These are phyloP conservation scores for Gadopsis bispinosus DNA, from an alignment of 2,797 vertebrate species.

Conservation along the genomic window DNA sequence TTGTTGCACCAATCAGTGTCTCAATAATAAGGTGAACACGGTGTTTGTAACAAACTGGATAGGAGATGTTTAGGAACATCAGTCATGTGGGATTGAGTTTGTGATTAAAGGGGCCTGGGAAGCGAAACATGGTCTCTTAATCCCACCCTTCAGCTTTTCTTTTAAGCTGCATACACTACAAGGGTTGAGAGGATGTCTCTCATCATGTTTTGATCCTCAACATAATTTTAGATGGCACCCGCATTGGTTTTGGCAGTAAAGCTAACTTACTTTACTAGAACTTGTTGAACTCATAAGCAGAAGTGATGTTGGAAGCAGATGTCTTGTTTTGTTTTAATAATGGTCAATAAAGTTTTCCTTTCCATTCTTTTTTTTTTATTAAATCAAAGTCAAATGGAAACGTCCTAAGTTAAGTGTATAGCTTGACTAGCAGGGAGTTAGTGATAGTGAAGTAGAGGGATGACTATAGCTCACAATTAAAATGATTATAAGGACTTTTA, in stretches of 20 bases:
- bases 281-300: background rate
- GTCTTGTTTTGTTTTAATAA: constrained; percentile 8
- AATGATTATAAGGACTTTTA: background rate
- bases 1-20: too few relatives aligned
- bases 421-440: background rate
- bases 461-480: background rate
- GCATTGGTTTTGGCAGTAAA: background rate
- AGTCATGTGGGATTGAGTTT: too few relatives aligned
- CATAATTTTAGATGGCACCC: background rate
- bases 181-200: background rate
- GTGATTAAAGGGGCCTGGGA: background rate
- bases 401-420: background rate
- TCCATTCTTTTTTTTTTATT: background rate
- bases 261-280: background rate
- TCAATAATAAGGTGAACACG: too few relatives aligned
- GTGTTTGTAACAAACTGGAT: background rate
- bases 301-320: background rate
- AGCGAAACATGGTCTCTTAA: background rate
- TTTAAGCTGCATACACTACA: background rate
- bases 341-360: background rate
- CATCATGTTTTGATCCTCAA: background rate
- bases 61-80: background rate
- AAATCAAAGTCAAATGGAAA: background rate
- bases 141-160: background rate
- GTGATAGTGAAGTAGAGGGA: background rate